Evolutionary conservation across 2,113 vertebrate genomes (phyloP), one percentile per base, ranked within the genome.

Genomic region (Crocuta crocuta): DNA sequence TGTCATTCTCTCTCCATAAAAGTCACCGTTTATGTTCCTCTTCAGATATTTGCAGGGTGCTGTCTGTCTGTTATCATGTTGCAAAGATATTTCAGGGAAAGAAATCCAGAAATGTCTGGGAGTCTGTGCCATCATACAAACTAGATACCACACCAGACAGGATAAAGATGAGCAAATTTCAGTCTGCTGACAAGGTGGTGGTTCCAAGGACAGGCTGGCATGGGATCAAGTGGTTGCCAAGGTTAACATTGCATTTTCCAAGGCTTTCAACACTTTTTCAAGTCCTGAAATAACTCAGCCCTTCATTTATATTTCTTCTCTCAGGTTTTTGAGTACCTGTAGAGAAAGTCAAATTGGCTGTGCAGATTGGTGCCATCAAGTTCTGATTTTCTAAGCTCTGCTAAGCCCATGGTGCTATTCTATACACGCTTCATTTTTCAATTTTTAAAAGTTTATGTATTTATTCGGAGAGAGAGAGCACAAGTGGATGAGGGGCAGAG

Each of bases 51-150:
- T 93, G 73, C 71, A 94, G 21, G 71, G 28, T 61, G 88, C n/a
- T 10, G 1, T 96, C 76, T 96, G 61, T 91, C 58, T 79, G 17
- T 58, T 90, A 24, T 71, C 78, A 91, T 21, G 21, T 61, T 89
- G 58, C 78, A 91, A 89, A 35, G 53, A 85, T 11, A 73, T 84
- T 76, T 76, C 58, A 76, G 55, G 58, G 31, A 88, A 93, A 85
- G 55, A 95, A 93, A 97, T 68, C n/a, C 68, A 94, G 89, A 78
- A 85, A 89, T 70, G 61, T 84, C 24, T 93, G 76, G 13, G 68
- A 97, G 78, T 53, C 28, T 70, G 16, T 93, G 61, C n/a, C n/a
- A 89, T 50, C 28, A 24, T 85, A 53, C 48, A 95, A 91, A 94
- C 19, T 63, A 39, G 19, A 76, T 74, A 70, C 15, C 39, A 81